Conservation (phyloP, 2,113 vertebrate genomes). For the Osmerus mordax region DNA sequence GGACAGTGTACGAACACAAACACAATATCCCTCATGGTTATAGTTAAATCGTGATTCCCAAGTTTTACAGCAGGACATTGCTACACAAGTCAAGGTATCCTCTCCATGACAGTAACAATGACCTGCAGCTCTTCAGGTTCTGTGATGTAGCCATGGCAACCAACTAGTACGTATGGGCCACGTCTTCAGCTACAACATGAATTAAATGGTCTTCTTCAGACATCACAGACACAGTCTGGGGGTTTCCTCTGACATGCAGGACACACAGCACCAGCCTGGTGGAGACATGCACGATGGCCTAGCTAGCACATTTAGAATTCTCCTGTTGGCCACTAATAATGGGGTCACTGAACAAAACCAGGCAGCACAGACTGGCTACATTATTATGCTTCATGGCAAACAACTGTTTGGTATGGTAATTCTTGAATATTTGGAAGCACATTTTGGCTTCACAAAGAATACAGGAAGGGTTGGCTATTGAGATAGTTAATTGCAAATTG, state of each 20-base stretch:
- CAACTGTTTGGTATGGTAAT: neutral
- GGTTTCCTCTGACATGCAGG: neutral
- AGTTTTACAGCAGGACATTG: too few relatives aligned
- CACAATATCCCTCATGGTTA: too few relatives aligned
- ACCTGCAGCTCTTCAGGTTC: neutral
- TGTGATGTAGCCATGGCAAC: slow-evolving; percentile 15
- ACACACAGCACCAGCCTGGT: neutral
- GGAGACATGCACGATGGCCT: too few relatives aligned
- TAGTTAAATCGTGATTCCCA: too few relatives aligned
- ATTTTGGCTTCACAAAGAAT: neutral
- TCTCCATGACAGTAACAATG: neutral
- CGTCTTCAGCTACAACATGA: neutral
- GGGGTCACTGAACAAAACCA: too few relatives aligned
- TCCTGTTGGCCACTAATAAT: too few relatives aligned
- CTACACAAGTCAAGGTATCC: too few relatives aligned
- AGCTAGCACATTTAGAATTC: too few relatives aligned
- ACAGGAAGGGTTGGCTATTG: neutral
- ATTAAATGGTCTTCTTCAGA: neutral
- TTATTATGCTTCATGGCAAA: neutral
- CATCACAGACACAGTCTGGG: neutral
- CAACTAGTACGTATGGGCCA: neutral
- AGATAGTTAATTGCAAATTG: slow-evolving; percentile 10
- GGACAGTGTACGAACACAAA: too few relatives aligned
- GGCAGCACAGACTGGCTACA: too few relatives aligned
- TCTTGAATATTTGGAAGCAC: neutral